Evolutionary conservation across 2,888 invertebrate genomes (phyloP).

Genomic region (Ethmia dodecea): DNA sequence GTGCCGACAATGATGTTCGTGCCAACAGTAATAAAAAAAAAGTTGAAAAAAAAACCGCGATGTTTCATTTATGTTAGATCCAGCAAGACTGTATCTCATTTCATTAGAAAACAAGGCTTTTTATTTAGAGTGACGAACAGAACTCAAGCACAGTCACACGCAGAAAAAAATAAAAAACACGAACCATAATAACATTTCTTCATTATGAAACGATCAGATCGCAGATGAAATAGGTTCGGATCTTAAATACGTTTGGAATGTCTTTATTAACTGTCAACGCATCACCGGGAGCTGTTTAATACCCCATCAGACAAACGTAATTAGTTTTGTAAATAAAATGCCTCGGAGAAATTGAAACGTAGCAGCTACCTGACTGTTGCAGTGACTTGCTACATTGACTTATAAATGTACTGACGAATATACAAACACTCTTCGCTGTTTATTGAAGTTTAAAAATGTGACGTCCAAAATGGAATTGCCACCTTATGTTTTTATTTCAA

Average conservation of each 20-base stretch:
- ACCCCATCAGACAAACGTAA: conserved; percentile 74
- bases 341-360: conserved; percentile 75
- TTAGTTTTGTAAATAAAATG: conserved; percentile 78
- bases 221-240: conserved; percentile 51
- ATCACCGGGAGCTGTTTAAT: conserved; percentile 68
- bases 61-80: conserved; percentile 27
- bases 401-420: conserved; percentile 44
- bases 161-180: conserved; percentile 32
- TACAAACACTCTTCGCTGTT: no score
- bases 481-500: no score
- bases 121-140: conserved; percentile 32
- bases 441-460: no score
- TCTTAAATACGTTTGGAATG: conserved; percentile 65
- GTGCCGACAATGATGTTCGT: conserved; percentile 69
- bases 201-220: conserved; percentile 49
- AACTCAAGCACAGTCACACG: conserved; percentile 33
- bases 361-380: conserved; percentile 62
- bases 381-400: conserved; percentile 67
- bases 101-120: conserved; percentile 34
- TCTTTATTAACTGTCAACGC: conserved; percentile 75
- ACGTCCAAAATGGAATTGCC: no score
- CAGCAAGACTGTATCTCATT: conserved; percentile 36
- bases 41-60: conserved; percentile 45
- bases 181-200: conserved; percentile 43
- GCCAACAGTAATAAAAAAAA: conserved; percentile 64